Evolutionary conservation across 2,888 invertebrate genomes (phyloP).

Genomic region (Heteromyza rotundicornis): DNA sequence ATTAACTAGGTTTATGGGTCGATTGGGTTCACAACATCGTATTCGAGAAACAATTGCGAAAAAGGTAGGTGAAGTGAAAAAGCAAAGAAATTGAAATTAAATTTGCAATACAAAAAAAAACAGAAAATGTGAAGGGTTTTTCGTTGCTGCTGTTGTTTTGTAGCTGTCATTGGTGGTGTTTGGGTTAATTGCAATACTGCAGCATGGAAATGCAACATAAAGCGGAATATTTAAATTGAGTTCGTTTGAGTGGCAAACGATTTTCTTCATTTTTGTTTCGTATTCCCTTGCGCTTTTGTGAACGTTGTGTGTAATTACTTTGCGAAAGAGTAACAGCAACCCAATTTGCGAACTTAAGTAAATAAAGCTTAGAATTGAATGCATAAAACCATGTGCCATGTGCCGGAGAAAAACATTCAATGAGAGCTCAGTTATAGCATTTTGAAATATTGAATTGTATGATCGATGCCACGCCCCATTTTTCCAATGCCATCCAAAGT

Average conservation of each 20-base stretch:
- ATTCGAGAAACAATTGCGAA: slow-evolving; percentile 34
- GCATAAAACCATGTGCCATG: too few relatives aligned
- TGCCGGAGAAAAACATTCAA: too few relatives aligned
- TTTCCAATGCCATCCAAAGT: too few relatives aligned
- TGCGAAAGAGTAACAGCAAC: not conserved
- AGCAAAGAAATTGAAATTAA: slow-evolving; percentile 27
- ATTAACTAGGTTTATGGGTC: slow-evolving; percentile 61
- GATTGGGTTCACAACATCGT: slow-evolving; percentile 60
- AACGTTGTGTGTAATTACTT: not conserved
- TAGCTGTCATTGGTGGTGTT: slow-evolving; percentile 13
- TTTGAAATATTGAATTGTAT: too few relatives aligned
- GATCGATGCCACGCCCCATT: too few relatives aligned
- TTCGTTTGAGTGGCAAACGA: slow-evolving; percentile 27
- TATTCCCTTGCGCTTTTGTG: not conserved
- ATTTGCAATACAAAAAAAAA: slow-evolving; percentile 22
- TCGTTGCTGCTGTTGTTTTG: slow-evolving; percentile 12
- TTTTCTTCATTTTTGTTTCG: not conserved
- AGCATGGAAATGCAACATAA: slow-evolving; percentile 8
- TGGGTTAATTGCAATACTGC: slow-evolving; percentile 30
- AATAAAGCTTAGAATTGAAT: not conserved
- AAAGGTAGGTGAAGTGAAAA: not conserved
- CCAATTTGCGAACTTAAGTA: not conserved
- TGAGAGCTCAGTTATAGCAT: too few relatives aligned
- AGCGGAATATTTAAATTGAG: slow-evolving; percentile 26
- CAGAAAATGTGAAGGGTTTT: not conserved